Evolutionary conservation across 2,888 invertebrate genomes (phyloP).

Genomic region (Gnatocerus cornutus): DNA sequence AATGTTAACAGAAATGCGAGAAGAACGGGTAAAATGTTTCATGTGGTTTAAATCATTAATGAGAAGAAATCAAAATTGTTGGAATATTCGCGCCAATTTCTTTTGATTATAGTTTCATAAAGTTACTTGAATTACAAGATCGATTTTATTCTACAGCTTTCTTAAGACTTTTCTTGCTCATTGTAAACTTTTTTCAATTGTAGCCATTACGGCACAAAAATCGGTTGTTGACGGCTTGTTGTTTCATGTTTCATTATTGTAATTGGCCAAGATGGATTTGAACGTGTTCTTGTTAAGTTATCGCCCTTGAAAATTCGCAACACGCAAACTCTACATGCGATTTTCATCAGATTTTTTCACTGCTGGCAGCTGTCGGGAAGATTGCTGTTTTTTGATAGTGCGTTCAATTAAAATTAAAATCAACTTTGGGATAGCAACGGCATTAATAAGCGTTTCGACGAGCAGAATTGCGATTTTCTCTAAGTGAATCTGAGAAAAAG

Average conservation of each 20-base stretch:
- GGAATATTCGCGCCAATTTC: no score
- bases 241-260: conserved; percentile 30
- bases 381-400: neutral
- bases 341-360: conserved; percentile 14
- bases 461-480: conserved; percentile 1
- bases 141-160: no score
- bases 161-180: neutral
- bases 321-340: conserved; percentile 30
- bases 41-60: neutral
- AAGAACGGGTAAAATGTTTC: neutral
- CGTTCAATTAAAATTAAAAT: neutral
- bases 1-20: neutral
- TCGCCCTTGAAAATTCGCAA: conserved; percentile 34
- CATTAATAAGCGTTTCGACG: neutral
- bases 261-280: conserved; percentile 25
- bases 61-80: no score
- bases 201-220: neutral
- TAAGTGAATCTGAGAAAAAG: conserved; percentile 52
- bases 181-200: neutral
- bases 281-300: conserved; percentile 30
- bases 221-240: conserved; percentile 16
- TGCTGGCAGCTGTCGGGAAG: conserved; percentile 13
- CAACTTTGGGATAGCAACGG: neutral
- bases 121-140: no score
- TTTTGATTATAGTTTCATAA: no score